Base-by-base conservation (phyloP, 2,888 invertebrate species). In the Andrena flavipes region DNA sequence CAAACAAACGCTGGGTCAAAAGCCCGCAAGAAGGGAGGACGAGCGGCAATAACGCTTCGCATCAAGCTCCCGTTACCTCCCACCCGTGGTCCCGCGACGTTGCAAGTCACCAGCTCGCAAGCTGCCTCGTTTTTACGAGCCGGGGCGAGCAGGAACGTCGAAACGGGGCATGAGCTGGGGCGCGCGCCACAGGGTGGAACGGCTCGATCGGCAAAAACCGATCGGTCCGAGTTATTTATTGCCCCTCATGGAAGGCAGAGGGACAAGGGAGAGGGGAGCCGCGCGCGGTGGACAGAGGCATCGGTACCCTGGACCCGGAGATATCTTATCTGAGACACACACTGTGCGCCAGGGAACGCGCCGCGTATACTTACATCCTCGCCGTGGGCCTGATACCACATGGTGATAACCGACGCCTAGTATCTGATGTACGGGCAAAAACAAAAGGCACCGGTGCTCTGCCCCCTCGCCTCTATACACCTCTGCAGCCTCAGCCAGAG, bases 271-370 rank as follows among this genome's bases (percentile, higher is more conserved):
- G 23, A n/a, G 54, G 51, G 51, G 2, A 30, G 10, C 33, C 33
- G 59, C 84, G 84, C 87, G 84, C 86, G 89, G 92, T 91, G 91
- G 92, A 92, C 91, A 92, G 91, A 90, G 92, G 91, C 91, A 92
- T 91, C 90, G 91, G 91, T 91, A 71, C 81, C 91, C 88, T 84
- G 91, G 88, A 87, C 89, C 86, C 78, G 80, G 83, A 92, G 92
- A 93, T 93, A 93, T 90, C 92, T 92, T 93, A 93, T 93, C 93
- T 91, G 89, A 90, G 90, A 91, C 91, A 91, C 88, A 88, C 80
- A 84, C 88, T 86, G 88, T 84, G 85, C 81, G 87, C 86, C 82
- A 76, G 80, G 84, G 80, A 77, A 84, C 83, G 84, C 84, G 85
- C 88, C 88, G 86, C 87, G 88, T 91, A 91, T 88, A 90, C 91